Base-by-base conservation (phyloP, 2,797 vertebrate genomes). In the Emydoidea blandingii region DNA sequence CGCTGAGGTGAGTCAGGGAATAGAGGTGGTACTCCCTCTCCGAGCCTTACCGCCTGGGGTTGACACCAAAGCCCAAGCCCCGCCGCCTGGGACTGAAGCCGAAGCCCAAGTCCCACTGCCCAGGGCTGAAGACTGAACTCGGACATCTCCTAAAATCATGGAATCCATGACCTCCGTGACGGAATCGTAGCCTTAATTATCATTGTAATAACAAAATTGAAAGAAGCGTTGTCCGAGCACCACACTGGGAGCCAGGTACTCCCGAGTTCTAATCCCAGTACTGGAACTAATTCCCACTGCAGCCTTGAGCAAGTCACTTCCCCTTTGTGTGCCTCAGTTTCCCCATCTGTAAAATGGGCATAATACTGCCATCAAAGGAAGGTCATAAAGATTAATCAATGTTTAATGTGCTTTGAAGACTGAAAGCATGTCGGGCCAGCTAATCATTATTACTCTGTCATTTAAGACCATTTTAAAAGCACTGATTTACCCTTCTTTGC, bases 11-110 rank as follows among this genome's bases (percentile, higher is more conserved):
- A 65, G 62, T 65, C 8, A 4, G 34, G 8, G 34, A 7, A 18
- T 10, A 34, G 62, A 65, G 62, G 8, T 65, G 34, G 62, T 8
- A 19, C 34, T n/a, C 62, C 14, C 4, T 19, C 62, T 34, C 62
- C 2, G 4, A n/a, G 34, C 4, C 62, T 16, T 1, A 34, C 16
- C 16, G 2, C 34, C 59, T 6, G 5, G 27, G 27, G 57, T 27
- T 59, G 57, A 59, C 5, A 12, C 12, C 27, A 12, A 57, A 56
- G 10, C 54, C 54, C 25, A 5, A 59, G 27, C 56, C 27, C 12
- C 4, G 27, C 27, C 11, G 2, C 56, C 54, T 25, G 10, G 9
- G 23, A 15, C 18, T 21, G 53, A 53, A 18, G 53, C 19, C 19
- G 2, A 53, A 53, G 18, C 18, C 18, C 8, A 7, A 53, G 53